These are phyloP conservation scores for Jacana jacana DNA, from an alignment of 2,113 vertebrate species.

Conservation along the genomic window DNA sequence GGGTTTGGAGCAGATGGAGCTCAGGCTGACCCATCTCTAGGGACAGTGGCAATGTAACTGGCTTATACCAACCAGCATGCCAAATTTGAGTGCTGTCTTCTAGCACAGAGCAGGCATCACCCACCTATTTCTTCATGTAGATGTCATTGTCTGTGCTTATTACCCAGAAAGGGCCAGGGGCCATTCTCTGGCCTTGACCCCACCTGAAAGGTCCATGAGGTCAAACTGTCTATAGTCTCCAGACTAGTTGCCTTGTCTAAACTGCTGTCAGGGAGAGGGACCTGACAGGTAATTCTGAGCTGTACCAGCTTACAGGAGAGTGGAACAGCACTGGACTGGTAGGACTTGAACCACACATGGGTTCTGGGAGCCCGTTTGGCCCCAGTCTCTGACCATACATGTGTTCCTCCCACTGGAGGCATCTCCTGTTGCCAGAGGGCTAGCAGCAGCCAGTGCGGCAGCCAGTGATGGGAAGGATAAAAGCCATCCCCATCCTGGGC, in stretches of 20 bases:
- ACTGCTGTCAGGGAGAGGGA: no score
- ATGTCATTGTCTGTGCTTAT: not conserved
- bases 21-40: not conserved
- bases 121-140: fast-evolving
- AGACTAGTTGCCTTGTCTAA: not conserved
- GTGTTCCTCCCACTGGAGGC: not conserved
- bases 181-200: not conserved
- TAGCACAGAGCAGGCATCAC: not conserved
- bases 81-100: not conserved
- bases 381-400: not conserved
- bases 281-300: not conserved
- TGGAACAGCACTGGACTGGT: not conserved
- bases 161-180: not conserved
- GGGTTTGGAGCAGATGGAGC: not conserved
- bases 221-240: not conserved
- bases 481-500: no score
- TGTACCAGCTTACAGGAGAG: not conserved
- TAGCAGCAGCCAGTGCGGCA: not conserved
- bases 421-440: not conserved
- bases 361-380: not conserved
- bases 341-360: fast-evolving
- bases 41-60: not conserved
- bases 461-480: no score
- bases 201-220: not conserved
- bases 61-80: fast-evolving